Evolutionary conservation across 2,888 invertebrate species (phyloP).

Genomic region (Lithophane socia): DNA sequence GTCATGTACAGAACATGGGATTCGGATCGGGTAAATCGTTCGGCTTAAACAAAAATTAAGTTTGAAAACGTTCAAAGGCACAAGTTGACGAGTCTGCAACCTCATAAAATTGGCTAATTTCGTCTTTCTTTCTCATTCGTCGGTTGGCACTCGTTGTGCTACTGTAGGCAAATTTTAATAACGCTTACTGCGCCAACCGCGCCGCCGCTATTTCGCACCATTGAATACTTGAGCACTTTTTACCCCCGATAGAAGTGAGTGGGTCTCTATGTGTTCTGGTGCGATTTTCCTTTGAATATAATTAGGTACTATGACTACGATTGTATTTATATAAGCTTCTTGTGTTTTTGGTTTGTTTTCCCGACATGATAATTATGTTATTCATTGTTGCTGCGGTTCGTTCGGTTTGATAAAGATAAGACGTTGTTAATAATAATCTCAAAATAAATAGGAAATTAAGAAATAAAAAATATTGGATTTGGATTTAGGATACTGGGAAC

Average conservation of each 20-base stretch:
- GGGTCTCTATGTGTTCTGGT: conserved; percentile 70
- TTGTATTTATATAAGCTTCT: conserved; percentile 57
- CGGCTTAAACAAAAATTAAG: conserved; percentile 65
- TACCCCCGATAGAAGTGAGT: conserved; percentile 74
- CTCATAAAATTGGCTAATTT: conserved; percentile 84
- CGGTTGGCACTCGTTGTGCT: conserved; percentile 78
- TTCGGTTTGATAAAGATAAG: conserved; percentile 6
- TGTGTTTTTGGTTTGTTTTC: conserved; percentile 46
- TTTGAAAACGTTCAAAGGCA: conserved; percentile 67
- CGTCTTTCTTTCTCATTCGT: conserved; percentile 80
- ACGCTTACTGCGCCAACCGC: conserved; percentile 81
- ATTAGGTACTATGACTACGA: conserved; percentile 57
- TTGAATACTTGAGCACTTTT: conserved; percentile 83
- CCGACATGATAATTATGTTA: conserved; percentile 12
- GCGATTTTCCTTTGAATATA: conserved; percentile 70
- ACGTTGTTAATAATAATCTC: neutral
- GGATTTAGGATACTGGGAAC: neutral
- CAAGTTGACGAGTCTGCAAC: conserved; percentile 79
- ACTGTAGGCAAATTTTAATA: conserved; percentile 86
- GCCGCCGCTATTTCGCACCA: conserved; percentile 80
- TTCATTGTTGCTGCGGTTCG: neutral
- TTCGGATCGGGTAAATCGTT: conserved; percentile 51
- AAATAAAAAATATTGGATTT: neutral
- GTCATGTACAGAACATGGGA: conserved; percentile 48
- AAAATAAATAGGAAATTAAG: no score